These are phyloP conservation scores for Zonotrichia leucophrys DNA, from an alignment of 2,113 vertebrate genomes.

Conservation along the genomic window DNA sequence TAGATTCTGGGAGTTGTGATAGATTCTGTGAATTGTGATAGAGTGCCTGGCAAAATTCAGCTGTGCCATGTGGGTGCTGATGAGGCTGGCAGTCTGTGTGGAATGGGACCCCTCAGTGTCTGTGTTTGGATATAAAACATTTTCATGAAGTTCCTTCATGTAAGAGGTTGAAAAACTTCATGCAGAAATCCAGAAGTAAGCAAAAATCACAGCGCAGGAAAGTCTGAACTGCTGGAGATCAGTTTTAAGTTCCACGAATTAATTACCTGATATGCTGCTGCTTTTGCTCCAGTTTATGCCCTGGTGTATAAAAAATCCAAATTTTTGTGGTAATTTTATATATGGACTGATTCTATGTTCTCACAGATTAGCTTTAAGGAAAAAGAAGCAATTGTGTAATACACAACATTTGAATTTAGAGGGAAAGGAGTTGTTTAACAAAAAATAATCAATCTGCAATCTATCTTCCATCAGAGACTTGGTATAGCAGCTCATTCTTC, in stretches of 20 bases:
- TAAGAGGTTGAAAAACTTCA: background rate
- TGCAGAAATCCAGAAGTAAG: background rate
- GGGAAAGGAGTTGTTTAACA: background rate
- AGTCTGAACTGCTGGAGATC: background rate
- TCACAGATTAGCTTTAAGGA: background rate
- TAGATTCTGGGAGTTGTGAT: background rate
- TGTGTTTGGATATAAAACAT: background rate
- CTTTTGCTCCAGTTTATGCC: background rate
- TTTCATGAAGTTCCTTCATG: background rate
- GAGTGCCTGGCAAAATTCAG: background rate
- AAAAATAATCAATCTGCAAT: background rate
- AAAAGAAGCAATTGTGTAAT: background rate
- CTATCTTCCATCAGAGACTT: background rate
- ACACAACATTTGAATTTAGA: background rate
- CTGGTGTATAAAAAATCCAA: background rate
- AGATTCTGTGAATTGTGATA: background rate
- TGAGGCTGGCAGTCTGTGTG: background rate
- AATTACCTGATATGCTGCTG: background rate
- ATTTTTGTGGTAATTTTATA: background rate
- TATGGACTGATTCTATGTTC: background rate
- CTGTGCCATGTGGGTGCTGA: fast-evolving
- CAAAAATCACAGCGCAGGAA: background rate
- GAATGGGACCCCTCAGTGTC: background rate
- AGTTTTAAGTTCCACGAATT: background rate
- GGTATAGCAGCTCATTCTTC: background rate